A percentile compares a stretch with the other conserved stretches of the same genome.
Conservation (phyloP, 2,797 vertebrate genomes). For the Graptemys geographica region DNA sequence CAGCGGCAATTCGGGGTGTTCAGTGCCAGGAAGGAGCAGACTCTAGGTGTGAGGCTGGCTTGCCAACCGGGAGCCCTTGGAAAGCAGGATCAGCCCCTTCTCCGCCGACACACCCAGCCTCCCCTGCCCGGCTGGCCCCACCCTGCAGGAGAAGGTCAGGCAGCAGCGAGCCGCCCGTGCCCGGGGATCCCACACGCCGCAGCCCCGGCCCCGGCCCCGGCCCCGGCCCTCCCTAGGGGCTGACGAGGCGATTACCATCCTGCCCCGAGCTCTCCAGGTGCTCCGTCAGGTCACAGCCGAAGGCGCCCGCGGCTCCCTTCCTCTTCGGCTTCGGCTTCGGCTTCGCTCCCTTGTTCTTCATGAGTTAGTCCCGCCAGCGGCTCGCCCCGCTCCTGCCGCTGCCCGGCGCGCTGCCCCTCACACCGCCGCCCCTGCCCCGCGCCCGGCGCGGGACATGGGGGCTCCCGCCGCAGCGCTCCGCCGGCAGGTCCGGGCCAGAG, state of each 20-base stretch:
- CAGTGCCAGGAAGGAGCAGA: not conserved
- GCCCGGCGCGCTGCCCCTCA: slow-evolving; percentile 69
- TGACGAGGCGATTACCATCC: slow-evolving; percentile 89
- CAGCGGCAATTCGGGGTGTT: not conserved
- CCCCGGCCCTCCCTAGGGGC: too few relatives aligned
- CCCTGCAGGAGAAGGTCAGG: not conserved
- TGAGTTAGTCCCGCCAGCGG: slow-evolving; percentile 88
- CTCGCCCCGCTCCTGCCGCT: slow-evolving; percentile 73
- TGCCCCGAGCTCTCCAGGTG: slow-evolving; percentile 96
- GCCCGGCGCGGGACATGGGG: slow-evolving; percentile 74
- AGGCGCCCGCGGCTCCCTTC: slow-evolving; percentile 93
- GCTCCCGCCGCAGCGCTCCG: slow-evolving; percentile 45
- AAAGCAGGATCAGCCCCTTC: not conserved
- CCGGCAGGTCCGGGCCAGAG: slow-evolving; percentile 54
- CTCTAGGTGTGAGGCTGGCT: fast-evolving
- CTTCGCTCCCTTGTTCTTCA: slow-evolving; percentile 99
- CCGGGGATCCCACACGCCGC: not conserved
- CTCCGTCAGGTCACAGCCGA: slow-evolving; percentile 97
- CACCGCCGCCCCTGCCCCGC: slow-evolving; percentile 65
- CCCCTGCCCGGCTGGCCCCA: too few relatives aligned
- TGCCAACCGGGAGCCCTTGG: not conserved
- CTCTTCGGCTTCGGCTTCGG: slow-evolving; percentile 96
- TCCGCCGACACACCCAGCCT: not conserved
- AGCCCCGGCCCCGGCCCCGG: too few relatives aligned
- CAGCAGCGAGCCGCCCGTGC: slow-evolving; percentile 39